Conservation (phyloP, 35 echinoderm and acorn worm genomes). For the Ophioderma brevispina region DNA sequence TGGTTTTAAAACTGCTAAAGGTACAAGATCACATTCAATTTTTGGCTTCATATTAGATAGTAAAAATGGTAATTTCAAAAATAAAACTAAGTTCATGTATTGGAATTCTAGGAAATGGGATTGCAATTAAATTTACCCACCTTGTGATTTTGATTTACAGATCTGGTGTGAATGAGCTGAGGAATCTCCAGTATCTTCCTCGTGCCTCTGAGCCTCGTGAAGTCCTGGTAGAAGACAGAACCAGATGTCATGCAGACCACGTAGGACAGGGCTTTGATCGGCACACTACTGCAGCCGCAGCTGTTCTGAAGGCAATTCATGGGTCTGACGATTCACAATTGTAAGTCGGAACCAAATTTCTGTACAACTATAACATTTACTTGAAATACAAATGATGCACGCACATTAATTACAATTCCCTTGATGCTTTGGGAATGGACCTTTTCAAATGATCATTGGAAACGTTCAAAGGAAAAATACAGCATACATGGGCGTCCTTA, state of each 20-base stretch:
- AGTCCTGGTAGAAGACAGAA: constrained; percentile 86
- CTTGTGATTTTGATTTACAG: too few relatives aligned
- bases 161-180: constrained; percentile 94
- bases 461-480: too few relatives aligned
- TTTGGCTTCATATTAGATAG: too few relatives aligned
- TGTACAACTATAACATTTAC: neutral
- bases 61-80: too few relatives aligned
- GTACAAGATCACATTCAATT: too few relatives aligned
- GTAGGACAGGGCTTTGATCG: constrained; percentile 97
- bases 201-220: constrained; percentile 91
- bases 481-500: too few relatives aligned
- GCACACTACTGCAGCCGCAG: constrained; percentile 91
- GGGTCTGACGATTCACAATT: constrained; percentile 45
- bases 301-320: constrained; percentile 87
- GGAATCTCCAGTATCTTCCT: constrained; percentile 94
- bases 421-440: constrained; percentile 11
- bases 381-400: neutral
- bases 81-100: too few relatives aligned
- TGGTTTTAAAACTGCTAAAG: too few relatives aligned
- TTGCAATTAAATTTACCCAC: too few relatives aligned
- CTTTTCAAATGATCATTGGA: constrained; percentile 54
- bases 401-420: neutral
- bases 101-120: too few relatives aligned
- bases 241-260: constrained; percentile 95
- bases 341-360: constrained; percentile 41